Conservation (phyloP, 2,888 invertebrate genomes). For the Diachrysia chrysitis region DNA sequence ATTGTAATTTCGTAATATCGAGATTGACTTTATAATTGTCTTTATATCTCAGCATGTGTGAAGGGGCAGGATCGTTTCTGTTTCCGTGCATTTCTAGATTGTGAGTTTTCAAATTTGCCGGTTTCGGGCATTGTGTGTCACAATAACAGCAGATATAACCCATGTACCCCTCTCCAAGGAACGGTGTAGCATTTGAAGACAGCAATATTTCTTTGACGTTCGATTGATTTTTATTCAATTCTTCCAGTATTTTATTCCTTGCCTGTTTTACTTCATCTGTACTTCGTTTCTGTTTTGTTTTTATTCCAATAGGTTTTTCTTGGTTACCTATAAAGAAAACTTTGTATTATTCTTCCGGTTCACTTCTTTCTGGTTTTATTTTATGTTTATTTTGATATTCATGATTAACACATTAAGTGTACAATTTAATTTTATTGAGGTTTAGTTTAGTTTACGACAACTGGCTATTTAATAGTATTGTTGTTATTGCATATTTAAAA, state of each 20-base stretch:
- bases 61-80: constrained; percentile 7
- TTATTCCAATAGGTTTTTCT: constrained; percentile 8
- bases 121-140: constrained; percentile 50
- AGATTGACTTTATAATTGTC: constrained; percentile 11
- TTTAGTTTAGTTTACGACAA: no score
- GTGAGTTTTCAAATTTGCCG: constrained; percentile 65
- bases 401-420: background rate
- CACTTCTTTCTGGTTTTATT: background rate
- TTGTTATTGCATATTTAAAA: no score
- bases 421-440: no score
- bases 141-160: constrained; percentile 68
- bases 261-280: background rate
- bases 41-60: background rate
- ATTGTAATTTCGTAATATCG: constrained; percentile 37
- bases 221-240: constrained; percentile 23
- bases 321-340: constrained; percentile 48
- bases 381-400: no score
- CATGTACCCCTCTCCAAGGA: constrained; percentile 56
- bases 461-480: no score
- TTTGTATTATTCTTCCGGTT: constrained; percentile 7
- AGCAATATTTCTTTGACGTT: constrained; percentile 35
- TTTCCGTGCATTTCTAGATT: constrained; percentile 54
- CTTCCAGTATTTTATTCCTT: constrained; percentile 6
- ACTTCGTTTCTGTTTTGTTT: background rate
- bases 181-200: constrained; percentile 67